A percentile compares a stretch with the other conserved stretches of the same genome.
Evolutionary conservation across 1,140 invertebrate genomes (phyloP).

Genomic region (Drosophila miranda): DNA sequence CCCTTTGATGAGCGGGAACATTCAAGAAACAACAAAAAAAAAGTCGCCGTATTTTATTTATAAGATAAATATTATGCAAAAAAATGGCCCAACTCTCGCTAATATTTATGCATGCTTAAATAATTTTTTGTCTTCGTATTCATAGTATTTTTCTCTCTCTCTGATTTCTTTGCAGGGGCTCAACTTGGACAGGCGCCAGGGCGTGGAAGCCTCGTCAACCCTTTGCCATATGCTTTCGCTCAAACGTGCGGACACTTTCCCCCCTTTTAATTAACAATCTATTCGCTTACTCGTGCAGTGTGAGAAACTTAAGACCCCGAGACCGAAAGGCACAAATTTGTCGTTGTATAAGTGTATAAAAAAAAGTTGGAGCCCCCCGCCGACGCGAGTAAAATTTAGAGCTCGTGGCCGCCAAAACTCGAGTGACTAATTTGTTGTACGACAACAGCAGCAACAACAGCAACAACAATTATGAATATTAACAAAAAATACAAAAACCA

Average conservation of each 20-base stretch:
- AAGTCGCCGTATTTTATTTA: constrained; percentile 28
- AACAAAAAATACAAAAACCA: constrained; percentile 16
- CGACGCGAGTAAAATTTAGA: constrained; percentile 64
- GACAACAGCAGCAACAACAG: constrained; percentile 29
- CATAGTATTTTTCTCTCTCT: constrained; percentile 21
- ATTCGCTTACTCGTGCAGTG: neutral
- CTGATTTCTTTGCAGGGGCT: constrained; percentile 59
- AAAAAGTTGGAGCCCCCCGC: constrained; percentile 41
- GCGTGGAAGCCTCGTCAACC: constrained; percentile 46
- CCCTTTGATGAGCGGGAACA: constrained; percentile 61
- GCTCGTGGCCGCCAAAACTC: constrained; percentile 67
- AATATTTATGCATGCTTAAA: constrained; percentile 62
- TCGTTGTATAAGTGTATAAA: constrained; percentile 10
- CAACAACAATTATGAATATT: constrained; percentile 18
- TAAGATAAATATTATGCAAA: constrained; percentile 36
- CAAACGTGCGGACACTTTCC: constrained; percentile 47
- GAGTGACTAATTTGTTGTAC: constrained; percentile 68
- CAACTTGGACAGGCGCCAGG: constrained; percentile 70
- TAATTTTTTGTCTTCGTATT: constrained; percentile 44
- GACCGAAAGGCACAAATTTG: constrained; percentile 15
- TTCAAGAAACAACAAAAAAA: constrained; percentile 47
- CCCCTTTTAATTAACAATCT: constrained; percentile 61
- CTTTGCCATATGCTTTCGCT: constrained; percentile 46
- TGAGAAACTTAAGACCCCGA: constrained; percentile 22
- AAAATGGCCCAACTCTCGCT: constrained; percentile 27